phyloP scores from a whole-genome alignment of 1,140 invertebrate species.

The Diorhabda sublineata region DNA sequence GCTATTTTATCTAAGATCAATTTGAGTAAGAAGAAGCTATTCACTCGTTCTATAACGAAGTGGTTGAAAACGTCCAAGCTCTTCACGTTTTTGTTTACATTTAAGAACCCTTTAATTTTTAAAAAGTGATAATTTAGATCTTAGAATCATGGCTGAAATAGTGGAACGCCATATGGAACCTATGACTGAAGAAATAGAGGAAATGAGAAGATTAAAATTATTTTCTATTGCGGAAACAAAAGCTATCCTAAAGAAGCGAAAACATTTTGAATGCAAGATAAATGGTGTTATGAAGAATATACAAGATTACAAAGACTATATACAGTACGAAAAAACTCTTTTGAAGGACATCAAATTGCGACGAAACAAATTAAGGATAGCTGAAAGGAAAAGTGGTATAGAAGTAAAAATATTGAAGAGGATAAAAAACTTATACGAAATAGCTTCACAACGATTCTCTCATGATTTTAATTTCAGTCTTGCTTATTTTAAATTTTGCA shows the following conservation, averaged over 20 bases:
- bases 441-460: slow-evolving; percentile 30
- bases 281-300: slow-evolving; percentile 31
- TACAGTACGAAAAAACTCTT: slow-evolving; percentile 31
- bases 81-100: too few relatives aligned
- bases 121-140: too few relatives aligned
- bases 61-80: too few relatives aligned
- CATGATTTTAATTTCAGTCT: slow-evolving; percentile 29
- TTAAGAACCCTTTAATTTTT: too few relatives aligned
- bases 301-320: slow-evolving; percentile 32
- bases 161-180: slow-evolving; percentile 30
- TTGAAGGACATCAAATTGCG: slow-evolving; percentile 28
- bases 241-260: slow-evolving; percentile 28
- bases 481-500: slow-evolving; percentile 36
- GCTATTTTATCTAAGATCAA: too few relatives aligned
- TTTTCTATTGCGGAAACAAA: slow-evolving; percentile 27
- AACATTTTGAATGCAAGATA: slow-evolving; percentile 34
- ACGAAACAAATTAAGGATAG: slow-evolving; percentile 25
- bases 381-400: slow-evolving; percentile 29
- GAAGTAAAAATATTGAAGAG: slow-evolving; percentile 34
- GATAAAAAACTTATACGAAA: slow-evolving; percentile 34
- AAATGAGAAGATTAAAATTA: slow-evolving; percentile 31
- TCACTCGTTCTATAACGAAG: too few relatives aligned
- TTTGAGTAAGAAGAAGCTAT: too few relatives aligned
- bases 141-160: slow-evolving; percentile 24
- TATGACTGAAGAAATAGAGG: slow-evolving; percentile 30